phyloP scores from a whole-genome alignment of 2,113 vertebrate genomes.

The Antechinus flavipes region DNA sequence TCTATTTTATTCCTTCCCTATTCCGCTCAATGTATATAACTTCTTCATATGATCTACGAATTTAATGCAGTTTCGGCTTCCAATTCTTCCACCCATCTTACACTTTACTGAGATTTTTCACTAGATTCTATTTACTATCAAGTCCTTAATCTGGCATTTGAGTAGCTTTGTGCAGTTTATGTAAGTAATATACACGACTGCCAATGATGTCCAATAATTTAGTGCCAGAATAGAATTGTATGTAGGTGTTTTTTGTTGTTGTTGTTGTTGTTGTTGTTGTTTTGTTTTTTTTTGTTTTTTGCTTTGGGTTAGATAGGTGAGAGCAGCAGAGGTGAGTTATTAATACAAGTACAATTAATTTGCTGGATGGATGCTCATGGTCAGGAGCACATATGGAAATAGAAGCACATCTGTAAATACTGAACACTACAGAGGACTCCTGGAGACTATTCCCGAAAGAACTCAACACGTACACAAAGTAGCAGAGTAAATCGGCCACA shows the following conservation, averaged over 20 bases:
- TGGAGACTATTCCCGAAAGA: slow-evolving; percentile 9
- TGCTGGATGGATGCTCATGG: slow-evolving; percentile 63
- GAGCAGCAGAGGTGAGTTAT: slow-evolving; percentile 59
- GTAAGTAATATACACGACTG: not conserved
- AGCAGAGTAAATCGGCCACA: slow-evolving; percentile 25
- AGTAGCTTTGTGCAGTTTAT: not conserved
- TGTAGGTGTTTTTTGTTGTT: not conserved
- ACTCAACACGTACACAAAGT: not conserved
- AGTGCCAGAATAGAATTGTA: not conserved
- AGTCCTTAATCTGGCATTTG: slow-evolving; percentile 33
- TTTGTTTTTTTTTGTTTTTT: slow-evolving; percentile 10
- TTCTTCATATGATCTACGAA: not conserved
- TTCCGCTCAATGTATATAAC: not conserved
- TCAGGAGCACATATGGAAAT: not conserved
- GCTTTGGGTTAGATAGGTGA: slow-evolving; percentile 40
- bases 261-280: no score
- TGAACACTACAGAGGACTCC: slow-evolving; percentile 12
- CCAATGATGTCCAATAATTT: not conserved
- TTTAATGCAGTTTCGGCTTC: slow-evolving; percentile 8
- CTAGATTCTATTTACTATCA: not conserved
- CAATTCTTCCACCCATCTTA: not conserved
- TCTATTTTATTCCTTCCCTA: slow-evolving; percentile 8
- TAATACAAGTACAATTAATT: slow-evolving; percentile 69
- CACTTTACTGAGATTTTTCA: slow-evolving; percentile 41
- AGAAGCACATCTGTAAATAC: slow-evolving; percentile 28